Conservation (phyloP, 2,113 vertebrate species). For the Hypanus sabinus region DNA sequence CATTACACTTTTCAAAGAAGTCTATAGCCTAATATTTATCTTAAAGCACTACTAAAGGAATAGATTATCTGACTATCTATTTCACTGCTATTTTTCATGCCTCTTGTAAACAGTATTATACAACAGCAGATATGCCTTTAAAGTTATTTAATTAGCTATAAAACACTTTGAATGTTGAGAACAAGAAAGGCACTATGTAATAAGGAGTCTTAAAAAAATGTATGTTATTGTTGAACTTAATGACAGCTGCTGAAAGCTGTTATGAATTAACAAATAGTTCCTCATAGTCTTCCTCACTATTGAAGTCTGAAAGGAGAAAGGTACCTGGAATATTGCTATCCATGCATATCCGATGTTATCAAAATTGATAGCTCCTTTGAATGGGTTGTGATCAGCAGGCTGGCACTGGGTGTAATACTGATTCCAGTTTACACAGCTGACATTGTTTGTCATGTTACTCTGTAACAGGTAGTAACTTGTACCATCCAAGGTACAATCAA, state of each 20-base stretch:
- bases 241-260: not conserved
- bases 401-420: constrained; percentile 95
- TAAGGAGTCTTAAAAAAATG: not conserved
- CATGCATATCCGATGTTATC: constrained; percentile 97
- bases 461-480: constrained; percentile 56
- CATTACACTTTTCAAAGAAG: too few species aligned
- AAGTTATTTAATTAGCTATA: too few species aligned
- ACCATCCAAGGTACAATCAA: constrained; percentile 75
- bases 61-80: not conserved
- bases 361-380: constrained; percentile 97
- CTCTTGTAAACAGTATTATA: too few species aligned
- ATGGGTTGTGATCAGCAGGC: constrained; percentile 79
- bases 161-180: too few species aligned
- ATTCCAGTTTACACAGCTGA: constrained; percentile 95
- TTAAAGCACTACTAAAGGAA: not conserved
- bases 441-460: constrained; percentile 83
- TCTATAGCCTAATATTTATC: not conserved
- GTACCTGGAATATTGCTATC: constrained; percentile 98
- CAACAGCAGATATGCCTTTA: too few species aligned
- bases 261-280: not conserved
- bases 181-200: too few species aligned
- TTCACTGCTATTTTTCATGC: too few species aligned
- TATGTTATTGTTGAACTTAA: not conserved
- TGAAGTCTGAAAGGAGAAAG: not conserved
- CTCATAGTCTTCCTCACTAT: not conserved